A percentile compares a stretch with the other conserved stretches of the same genome.
Evolutionary conservation across 1,140 invertebrate genomes (phyloP).

Genomic region (Macrocentrus cingulum): DNA sequence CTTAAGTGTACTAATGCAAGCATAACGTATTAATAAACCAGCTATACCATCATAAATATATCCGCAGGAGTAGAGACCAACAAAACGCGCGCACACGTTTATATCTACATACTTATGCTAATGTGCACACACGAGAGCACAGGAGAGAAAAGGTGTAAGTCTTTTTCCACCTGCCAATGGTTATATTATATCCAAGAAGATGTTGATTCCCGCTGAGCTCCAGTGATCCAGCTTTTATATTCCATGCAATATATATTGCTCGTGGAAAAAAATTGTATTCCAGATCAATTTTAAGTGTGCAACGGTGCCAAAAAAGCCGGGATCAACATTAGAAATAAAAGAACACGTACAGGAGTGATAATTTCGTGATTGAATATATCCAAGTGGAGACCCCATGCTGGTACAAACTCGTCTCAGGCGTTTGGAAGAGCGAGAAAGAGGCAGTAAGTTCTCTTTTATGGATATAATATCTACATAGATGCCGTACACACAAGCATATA

Average conservation of each 20-base stretch:
- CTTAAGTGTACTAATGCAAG: slow-evolving; percentile 57
- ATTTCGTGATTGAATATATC: slow-evolving; percentile 59
- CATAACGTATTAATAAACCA: slow-evolving; percentile 56
- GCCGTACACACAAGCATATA: background rate
- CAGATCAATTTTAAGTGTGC: slow-evolving; percentile 2
- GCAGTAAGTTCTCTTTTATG: slow-evolving; percentile 14
- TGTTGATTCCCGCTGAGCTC: slow-evolving; percentile 1
- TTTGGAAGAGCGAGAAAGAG: slow-evolving; percentile 26
- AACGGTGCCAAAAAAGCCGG: slow-evolving; percentile 1
- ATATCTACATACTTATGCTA: slow-evolving; percentile 55
- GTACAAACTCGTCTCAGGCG: slow-evolving; percentile 46
- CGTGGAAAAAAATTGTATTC: background rate
- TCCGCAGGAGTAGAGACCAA: slow-evolving; percentile 13
- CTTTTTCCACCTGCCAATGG: slow-evolving; percentile 49
- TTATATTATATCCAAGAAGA: background rate
- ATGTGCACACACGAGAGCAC: slow-evolving; percentile 31
- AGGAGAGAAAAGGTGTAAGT: slow-evolving; percentile 44
- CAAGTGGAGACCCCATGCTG: slow-evolving; percentile 51
- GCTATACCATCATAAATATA: slow-evolving; percentile 29
- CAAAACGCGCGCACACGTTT: slow-evolving; percentile 29
- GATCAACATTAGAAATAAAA: slow-evolving; percentile 1
- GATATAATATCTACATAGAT: background rate
- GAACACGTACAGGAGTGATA: slow-evolving; percentile 55
- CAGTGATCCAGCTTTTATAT: background rate
- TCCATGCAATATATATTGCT: slow-evolving; percentile 5